Conservation (phyloP, 2,113 vertebrate genomes). For the Strix aluco region DNA sequence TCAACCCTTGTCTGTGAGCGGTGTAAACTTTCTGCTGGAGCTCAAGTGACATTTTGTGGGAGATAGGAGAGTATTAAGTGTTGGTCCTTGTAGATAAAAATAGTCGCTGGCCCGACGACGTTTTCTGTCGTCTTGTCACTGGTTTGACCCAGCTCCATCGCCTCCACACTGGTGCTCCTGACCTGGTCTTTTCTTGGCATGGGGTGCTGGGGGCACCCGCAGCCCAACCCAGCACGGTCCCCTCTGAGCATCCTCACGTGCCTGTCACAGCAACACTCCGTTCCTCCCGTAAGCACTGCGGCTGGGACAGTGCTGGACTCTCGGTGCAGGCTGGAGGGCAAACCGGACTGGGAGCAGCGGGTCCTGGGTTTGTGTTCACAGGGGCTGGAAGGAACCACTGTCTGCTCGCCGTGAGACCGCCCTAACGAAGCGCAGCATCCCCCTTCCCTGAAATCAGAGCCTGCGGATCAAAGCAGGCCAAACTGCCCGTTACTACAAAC, state of each 20-base stretch:
- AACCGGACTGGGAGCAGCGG: not conserved
- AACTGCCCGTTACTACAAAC: not conserved
- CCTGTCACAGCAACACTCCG: not conserved
- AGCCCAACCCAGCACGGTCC: rapidly evolving
- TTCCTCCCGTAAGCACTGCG: rapidly evolving
- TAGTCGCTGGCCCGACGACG: not conserved
- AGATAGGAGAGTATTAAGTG: constrained; percentile 67
- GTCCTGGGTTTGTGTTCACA: not conserved
- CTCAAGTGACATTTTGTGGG: constrained; percentile 67
- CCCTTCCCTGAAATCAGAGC: not conserved
- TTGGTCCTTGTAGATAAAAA: constrained; percentile 64
- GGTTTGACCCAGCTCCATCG: not conserved
- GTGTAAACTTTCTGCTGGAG: constrained; percentile 28
- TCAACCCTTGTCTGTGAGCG: constrained; percentile 36
- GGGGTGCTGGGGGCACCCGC: not conserved
- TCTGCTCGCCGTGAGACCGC: not conserved
- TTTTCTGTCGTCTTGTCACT: constrained; percentile 12
- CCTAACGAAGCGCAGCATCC: not conserved
- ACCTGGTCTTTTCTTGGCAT: not conserved
- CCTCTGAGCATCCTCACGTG: not conserved
- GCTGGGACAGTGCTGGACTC: rapidly evolving
- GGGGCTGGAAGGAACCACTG: not conserved
- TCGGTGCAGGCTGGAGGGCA: not conserved
- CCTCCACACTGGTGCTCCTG: not conserved
- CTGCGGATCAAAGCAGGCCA: not conserved